Evolutionary conservation across 2,888 invertebrate genomes (phyloP).

Genomic region (Disparrhopalites patrizii): DNA sequence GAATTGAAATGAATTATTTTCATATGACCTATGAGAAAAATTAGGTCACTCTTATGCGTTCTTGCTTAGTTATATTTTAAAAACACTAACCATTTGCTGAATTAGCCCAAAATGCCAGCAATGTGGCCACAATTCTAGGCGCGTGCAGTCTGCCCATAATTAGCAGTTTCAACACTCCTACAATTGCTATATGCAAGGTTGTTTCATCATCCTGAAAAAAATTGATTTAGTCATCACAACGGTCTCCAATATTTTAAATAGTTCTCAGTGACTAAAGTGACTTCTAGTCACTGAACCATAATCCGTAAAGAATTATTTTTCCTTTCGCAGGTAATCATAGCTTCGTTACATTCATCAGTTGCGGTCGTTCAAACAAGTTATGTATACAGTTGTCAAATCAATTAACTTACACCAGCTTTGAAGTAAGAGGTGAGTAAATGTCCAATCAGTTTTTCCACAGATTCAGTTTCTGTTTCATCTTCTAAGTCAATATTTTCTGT

Average conservation of each 20-base stretch:
- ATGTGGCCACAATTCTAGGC: constrained; percentile 23
- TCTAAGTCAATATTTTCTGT: background rate
- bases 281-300: too few relatives aligned
- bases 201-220: constrained; percentile 6
- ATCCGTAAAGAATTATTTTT: too few relatives aligned
- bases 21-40: too few relatives aligned
- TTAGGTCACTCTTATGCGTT: background rate
- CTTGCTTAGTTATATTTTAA: too few relatives aligned
- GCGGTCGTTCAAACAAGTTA: too few relatives aligned
- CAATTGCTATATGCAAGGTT: constrained; percentile 15
- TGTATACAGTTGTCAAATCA: too few relatives aligned
- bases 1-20: too few relatives aligned
- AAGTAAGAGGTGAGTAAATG: constrained; percentile 17
- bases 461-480: constrained; percentile 16
- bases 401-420: constrained; percentile 14
- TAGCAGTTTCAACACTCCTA: constrained; percentile 25
- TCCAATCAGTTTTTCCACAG: constrained; percentile 12
- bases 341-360: too few relatives aligned
- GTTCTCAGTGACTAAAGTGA: too few relatives aligned
- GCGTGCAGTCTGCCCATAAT: constrained; percentile 10
- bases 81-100: constrained; percentile 28
- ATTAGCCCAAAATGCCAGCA: constrained; percentile 26
- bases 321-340: too few relatives aligned
- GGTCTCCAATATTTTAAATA: too few relatives aligned
- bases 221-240: too few relatives aligned